phyloP scores from a whole-genome alignment of 2,113 vertebrate genomes.

The Chloropsis cyanopogon region DNA sequence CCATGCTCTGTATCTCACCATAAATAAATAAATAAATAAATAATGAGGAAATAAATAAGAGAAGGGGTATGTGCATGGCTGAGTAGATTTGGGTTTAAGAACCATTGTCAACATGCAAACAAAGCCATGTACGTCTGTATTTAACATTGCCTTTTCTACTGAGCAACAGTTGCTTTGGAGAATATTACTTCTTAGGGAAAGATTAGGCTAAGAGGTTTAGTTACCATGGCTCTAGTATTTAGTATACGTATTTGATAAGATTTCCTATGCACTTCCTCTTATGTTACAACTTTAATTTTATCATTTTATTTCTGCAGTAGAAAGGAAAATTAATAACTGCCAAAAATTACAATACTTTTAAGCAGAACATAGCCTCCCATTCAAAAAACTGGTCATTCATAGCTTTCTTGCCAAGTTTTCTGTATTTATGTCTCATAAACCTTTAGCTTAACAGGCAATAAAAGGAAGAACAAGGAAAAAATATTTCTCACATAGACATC shows the following conservation, averaged over 20 bases:
- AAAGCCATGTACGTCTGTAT: neutral
- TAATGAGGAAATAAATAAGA: neutral
- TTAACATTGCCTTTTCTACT: neutral
- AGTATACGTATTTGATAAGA: neutral
- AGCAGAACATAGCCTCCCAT: neutral
- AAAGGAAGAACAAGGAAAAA: neutral
- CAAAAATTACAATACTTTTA: neutral
- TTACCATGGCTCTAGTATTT: neutral
- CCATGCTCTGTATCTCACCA: neutral
- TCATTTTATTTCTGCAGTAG: neutral
- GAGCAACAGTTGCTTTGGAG: neutral
- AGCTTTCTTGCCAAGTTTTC: neutral
- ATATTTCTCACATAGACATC: fast-evolving
- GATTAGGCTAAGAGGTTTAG: conserved; percentile 19
- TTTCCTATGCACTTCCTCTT: neutral
- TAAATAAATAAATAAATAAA: neutral
- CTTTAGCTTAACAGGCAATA: neutral
- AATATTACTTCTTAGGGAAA: neutral
- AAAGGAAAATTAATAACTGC: neutral
- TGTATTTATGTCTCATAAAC: neutral
- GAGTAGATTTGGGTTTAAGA: neutral
- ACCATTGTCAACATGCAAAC: neutral
- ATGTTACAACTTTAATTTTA: neutral
- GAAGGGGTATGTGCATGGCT: fast-evolving
- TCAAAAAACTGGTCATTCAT: neutral